Percentiles rank a stretch among this genome's conserved stretches.
phyloP scores from a whole-genome alignment of 2,113 vertebrate species.

The Felis catus region F.catus_Fca126_mat1.0 CM031422.1:87079001-87079500 shows the following conservation, averaged over 20 bases:
- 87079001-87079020: background rate
- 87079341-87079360: background rate
- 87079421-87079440: background rate
- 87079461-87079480: rapidly evolving
- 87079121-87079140: background rate
- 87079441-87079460: rapidly evolving
- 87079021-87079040: background rate
- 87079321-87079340: background rate
- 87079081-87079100: background rate
- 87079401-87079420: background rate
- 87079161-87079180: background rate
- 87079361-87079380: background rate
- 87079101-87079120: background rate
- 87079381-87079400: background rate
- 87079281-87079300: background rate
- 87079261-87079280: background rate
- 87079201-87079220: background rate
- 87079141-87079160: background rate
- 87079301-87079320: background rate
- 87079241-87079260: too few relatives aligned
- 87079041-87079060: background rate
- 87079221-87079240: background rate
- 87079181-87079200: background rate
- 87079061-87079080: background rate
- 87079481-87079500: background rate